Conservation (phyloP, 2,113 vertebrate genomes). For the Colistium nudipinnis region DNA sequence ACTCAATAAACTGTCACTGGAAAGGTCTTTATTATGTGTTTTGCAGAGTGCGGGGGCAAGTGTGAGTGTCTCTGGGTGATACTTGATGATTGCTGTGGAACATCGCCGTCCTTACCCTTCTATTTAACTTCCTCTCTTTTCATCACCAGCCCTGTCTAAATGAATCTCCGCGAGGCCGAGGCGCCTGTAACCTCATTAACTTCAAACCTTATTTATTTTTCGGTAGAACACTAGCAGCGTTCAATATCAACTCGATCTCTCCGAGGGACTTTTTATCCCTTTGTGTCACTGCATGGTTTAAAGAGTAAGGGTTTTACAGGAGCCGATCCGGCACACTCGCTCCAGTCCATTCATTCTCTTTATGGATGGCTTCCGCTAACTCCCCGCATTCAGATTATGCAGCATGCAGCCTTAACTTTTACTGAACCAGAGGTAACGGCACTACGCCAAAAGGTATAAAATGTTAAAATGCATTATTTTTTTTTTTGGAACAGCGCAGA, state of each 20-base stretch:
- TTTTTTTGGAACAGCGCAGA: not conserved
- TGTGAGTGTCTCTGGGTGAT: constrained; percentile 2
- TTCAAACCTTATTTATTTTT: not conserved
- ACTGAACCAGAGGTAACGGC: not conserved
- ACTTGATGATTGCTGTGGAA: constrained; percentile 24
- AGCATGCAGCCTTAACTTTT: not conserved
- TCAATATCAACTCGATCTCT: not conserved
- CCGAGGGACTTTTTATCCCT: not conserved
- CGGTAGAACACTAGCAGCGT: not conserved
- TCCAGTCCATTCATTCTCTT: not conserved
- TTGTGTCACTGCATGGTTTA: not conserved
- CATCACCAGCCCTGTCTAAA: not conserved
- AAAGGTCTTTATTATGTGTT: constrained; percentile 24
- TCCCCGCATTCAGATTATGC: not conserved
- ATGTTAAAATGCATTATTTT: no score
- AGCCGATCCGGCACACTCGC: not conserved
- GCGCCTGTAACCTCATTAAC: not conserved
- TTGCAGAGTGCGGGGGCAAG: not conserved
- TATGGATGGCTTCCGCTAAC: not conserved
- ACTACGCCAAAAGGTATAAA: not conserved
- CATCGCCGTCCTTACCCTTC: not conserved
- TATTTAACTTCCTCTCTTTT: not conserved
- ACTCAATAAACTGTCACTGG: constrained; percentile 7
- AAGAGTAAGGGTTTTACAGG: not conserved
- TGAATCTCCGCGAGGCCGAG: not conserved